These are phyloP conservation scores for Melipona beecheii DNA, from an alignment of 2,888 invertebrate genomes.

Conservation along the genomic window DNA sequence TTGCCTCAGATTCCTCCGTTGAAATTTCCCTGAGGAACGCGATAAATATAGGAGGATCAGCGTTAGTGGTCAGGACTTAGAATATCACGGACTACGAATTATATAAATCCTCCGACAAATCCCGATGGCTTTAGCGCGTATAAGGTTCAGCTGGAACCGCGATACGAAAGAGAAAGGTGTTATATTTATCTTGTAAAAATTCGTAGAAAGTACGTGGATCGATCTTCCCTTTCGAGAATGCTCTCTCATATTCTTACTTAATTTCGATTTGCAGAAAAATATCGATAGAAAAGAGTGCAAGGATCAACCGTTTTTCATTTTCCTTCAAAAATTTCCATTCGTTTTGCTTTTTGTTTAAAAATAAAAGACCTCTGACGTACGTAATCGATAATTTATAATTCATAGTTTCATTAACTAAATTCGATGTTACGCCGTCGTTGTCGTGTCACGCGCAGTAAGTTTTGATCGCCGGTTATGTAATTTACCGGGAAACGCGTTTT, in stretches of 20 bases:
- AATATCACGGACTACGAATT: slow-evolving; percentile 55
- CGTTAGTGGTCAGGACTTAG: slow-evolving; percentile 53
- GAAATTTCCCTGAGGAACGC: slow-evolving; percentile 48
- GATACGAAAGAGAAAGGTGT: not conserved
- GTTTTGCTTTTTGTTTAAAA: too few species aligned
- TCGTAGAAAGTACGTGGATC: not conserved
- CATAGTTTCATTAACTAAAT: slow-evolving; percentile 1
- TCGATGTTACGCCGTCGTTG: not conserved
- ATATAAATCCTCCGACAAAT: slow-evolving; percentile 64
- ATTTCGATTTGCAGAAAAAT: too few species aligned
- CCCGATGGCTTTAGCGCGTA: slow-evolving; percentile 38
- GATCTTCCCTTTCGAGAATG: too few species aligned
- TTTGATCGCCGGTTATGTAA: not conserved
- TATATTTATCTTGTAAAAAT: slow-evolving; percentile 1
- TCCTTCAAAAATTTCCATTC: not conserved
- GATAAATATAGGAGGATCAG: slow-evolving; percentile 62
- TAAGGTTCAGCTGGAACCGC: not conserved
- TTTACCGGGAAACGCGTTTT: not conserved
- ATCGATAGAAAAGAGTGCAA: too few species aligned
- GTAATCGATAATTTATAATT: not conserved
- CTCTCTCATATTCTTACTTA: too few species aligned
- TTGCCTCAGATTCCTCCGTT: not conserved
- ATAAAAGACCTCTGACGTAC: not conserved
- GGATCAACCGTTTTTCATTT: too few species aligned
- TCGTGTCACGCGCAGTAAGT: not conserved